These are phyloP conservation scores for Philereme transversata DNA, from an alignment of 2,888 invertebrate genomes.

Conservation along the genomic window DNA sequence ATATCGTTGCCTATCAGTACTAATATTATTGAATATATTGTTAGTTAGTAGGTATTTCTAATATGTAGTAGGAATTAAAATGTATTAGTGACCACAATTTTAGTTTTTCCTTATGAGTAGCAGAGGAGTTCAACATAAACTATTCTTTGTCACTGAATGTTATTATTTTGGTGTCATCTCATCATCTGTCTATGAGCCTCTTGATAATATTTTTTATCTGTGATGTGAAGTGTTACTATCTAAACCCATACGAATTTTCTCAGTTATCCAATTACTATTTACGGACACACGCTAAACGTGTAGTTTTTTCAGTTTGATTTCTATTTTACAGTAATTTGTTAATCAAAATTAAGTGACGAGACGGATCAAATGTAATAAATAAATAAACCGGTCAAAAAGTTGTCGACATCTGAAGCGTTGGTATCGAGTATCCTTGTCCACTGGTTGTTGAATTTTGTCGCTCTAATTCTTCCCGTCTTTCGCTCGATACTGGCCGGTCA, in stretches of 20 bases:
- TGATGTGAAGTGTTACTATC: slow-evolving; percentile 47
- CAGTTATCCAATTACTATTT: slow-evolving; percentile 47
- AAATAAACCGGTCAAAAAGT: slow-evolving; percentile 65
- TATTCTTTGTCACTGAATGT: slow-evolving; percentile 6
- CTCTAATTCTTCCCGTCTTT: slow-evolving; percentile 78
- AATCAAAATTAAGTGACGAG: slow-evolving; percentile 13
- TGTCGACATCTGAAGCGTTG: slow-evolving; percentile 73
- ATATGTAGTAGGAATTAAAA: not conserved
- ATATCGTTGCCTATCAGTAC: too few species aligned
- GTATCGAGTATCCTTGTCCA: slow-evolving; percentile 80
- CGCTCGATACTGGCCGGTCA: slow-evolving; percentile 46
- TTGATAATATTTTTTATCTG: slow-evolving; percentile 46
- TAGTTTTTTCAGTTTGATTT: slow-evolving; percentile 22
- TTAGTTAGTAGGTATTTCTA: too few species aligned
- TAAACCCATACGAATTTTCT: slow-evolving; percentile 48
- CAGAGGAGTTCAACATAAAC: slow-evolving; percentile 42
- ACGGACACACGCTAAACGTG: slow-evolving; percentile 33
- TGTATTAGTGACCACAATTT: slow-evolving; percentile 34
- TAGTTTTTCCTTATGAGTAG: slow-evolving; percentile 48
- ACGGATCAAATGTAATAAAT: slow-evolving; percentile 46
- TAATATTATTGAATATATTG: too few species aligned
- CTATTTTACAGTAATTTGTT: slow-evolving; percentile 5
- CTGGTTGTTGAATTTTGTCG: slow-evolving; percentile 77
- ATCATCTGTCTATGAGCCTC: slow-evolving; percentile 24
- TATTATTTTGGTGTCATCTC: slow-evolving; percentile 14